Evolutionary conservation across 2,797 vertebrate species (phyloP), one percentile per base, ranked within the genome.

Genomic region (Pipistrellus pygmaeus): DNA sequence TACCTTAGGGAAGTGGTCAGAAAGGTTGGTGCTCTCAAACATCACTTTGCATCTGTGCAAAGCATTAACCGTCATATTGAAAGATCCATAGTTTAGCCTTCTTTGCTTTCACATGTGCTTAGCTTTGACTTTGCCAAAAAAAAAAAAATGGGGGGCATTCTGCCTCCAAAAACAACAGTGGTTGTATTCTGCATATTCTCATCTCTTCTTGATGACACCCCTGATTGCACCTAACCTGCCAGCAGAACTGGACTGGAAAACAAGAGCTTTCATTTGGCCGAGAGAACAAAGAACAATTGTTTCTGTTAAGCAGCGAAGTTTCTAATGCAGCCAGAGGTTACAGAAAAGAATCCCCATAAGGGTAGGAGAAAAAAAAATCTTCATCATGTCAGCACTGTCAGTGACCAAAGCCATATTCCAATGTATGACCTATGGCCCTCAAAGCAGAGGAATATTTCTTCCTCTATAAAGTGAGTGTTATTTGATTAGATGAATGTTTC

Each of bases 401-500:
- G 96, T 95, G 97, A 97, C 91, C 92, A 94, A 97, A 97, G 93
- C 95, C 96, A 96, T 94, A 93, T 76, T 95, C 98, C 92, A 94
- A 35, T 81, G n/a, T 75, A 71, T 83, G 96, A 95, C 96, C 96
- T 94, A 64, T 95, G 96, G 69, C 97, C 98, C 96, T 96, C 97
- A 96, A 97, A 97, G 97, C 23, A 94, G 55, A 97, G 90, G 96
- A 97, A 97, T 97, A 97, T 91, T 97, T 98, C 95, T 98, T 98
- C 96, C 78, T 13, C 91, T 93, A 97, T 89, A 97, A 95, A 98
- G 96, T 97, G 97, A 98, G 97, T 98, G 97, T 95, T 98, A 97
- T 97, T 98, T 98, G 98, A 98, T 97, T 97, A 98, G 97, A 97
- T 96, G 96, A 97, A 97, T 97, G 96, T 96, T 98, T 97, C 97